phyloP scores from a whole-genome alignment of 2,888 invertebrate genomes.

The Drosophila sordidula region DNA sequence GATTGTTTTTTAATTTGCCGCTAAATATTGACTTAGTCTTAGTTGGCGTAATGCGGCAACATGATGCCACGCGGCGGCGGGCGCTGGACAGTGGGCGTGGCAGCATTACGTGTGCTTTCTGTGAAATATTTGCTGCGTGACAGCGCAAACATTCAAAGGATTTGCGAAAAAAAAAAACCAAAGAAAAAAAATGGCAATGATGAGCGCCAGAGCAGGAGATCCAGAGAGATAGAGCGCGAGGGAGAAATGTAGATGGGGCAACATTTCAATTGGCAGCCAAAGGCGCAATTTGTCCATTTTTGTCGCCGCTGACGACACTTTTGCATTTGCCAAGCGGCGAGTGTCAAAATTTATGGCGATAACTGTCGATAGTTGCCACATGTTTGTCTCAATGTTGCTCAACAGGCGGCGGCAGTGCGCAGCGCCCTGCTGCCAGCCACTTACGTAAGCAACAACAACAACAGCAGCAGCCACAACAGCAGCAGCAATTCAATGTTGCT shows the following conservation, averaged over 20 bases:
- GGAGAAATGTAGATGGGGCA: neutral
- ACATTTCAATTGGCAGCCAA: slow-evolving; percentile 57
- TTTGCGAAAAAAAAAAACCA: slow-evolving; percentile 73
- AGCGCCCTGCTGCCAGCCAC: slow-evolving; percentile 64
- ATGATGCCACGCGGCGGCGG: slow-evolving; percentile 4
- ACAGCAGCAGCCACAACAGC: slow-evolving; percentile 35
- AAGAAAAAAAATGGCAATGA: slow-evolving; percentile 48
- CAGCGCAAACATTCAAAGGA: slow-evolving; percentile 84
- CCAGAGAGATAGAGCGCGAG: slow-evolving; percentile 4
- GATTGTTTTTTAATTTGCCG: slow-evolving; percentile 82
- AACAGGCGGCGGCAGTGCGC: slow-evolving; percentile 50
- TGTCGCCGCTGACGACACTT: slow-evolving; percentile 69
- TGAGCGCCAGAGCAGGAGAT: slow-evolving; percentile 8
- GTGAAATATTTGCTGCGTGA: slow-evolving; percentile 82
- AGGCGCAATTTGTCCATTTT: slow-evolving; percentile 73
- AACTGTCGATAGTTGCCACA: slow-evolving; percentile 76
- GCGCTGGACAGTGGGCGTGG: slow-evolving; percentile 22
- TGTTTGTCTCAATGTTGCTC: slow-evolving; percentile 67
- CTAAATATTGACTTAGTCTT: slow-evolving; percentile 78
- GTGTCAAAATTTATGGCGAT: slow-evolving; percentile 82
- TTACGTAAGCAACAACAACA: slow-evolving; percentile 60
- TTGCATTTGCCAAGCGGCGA: slow-evolving; percentile 70
- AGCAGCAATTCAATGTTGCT: slow-evolving; percentile 70
- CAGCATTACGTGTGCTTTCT: slow-evolving; percentile 6
- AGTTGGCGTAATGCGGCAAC: slow-evolving; percentile 38